Evolutionary conservation across 2,113 vertebrate species (phyloP).

Genomic region (Pelvicachromis taeniatus): DNA sequence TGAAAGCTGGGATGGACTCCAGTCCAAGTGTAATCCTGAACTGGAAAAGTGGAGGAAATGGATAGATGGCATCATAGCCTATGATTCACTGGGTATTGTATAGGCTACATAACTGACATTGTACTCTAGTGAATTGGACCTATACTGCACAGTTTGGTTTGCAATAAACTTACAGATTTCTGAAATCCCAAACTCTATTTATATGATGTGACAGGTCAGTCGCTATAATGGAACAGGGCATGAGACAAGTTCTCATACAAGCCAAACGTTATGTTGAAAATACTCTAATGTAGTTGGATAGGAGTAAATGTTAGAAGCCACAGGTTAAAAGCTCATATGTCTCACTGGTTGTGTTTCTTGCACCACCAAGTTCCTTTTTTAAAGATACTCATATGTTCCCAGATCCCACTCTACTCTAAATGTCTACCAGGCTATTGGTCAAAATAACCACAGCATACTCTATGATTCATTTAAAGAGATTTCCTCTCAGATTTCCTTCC

Average conservation of each 20-base stretch:
- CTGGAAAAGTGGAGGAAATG: rapidly evolving
- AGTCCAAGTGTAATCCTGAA: background rate
- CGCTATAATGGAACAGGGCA: background rate
- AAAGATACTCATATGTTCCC: background rate
- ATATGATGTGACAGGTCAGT: too few species aligned
- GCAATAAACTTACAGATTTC: background rate
- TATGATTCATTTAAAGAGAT: background rate
- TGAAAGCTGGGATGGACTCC: background rate
- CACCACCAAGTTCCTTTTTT: background rate
- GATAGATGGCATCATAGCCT: background rate
- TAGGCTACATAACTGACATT: background rate
- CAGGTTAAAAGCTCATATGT: background rate
- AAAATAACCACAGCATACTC: background rate
- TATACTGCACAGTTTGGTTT: background rate
- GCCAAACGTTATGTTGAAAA: background rate
- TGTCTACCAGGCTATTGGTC: background rate
- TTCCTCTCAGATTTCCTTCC: background rate
- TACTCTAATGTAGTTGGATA: rapidly evolving
- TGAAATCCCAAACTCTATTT: background rate
- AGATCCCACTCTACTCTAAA: background rate
- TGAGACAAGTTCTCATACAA: background rate
- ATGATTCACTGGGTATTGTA: background rate
- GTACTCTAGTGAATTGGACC: background rate
- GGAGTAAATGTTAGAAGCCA: background rate
- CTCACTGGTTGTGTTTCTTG: background rate